A percentile compares a stretch with the other conserved stretches of the same genome.
Evolutionary conservation across 1,140 invertebrate genomes (phyloP).

Genomic region (Neomicropteryx cornuta): DNA sequence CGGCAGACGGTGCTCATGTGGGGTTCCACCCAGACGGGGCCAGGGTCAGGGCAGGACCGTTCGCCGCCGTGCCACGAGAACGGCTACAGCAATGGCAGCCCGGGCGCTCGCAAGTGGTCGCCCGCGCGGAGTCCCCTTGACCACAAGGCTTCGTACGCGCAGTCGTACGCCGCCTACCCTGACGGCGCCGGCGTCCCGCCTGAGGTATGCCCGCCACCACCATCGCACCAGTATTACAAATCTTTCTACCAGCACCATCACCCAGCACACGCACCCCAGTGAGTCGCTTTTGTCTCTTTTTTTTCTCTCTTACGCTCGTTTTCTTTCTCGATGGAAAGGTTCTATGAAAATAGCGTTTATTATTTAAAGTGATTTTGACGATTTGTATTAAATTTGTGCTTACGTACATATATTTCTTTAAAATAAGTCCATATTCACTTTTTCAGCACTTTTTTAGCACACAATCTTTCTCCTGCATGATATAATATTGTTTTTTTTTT

Average conservation of each 20-base stretch:
- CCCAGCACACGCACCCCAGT: constrained; percentile 48
- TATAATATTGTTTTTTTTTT: too few relatives aligned
- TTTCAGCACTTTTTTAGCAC: too few relatives aligned
- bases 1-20: constrained; percentile 82
- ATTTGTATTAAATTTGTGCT: too few relatives aligned
- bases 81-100: not conserved
- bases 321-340: too few relatives aligned
- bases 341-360: too few relatives aligned
- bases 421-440: too few relatives aligned
- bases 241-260: constrained; percentile 56
- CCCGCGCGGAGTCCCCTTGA: constrained; percentile 17
- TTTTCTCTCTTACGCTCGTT: too few relatives aligned
- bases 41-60: constrained; percentile 27
- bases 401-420: too few relatives aligned
- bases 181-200: constrained; percentile 27
- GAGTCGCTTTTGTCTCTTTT: too few relatives aligned
- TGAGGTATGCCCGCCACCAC: constrained; percentile 53
- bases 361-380: too few relatives aligned
- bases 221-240: constrained; percentile 46
- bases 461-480: too few relatives aligned
- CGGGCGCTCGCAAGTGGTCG: constrained; percentile 15
- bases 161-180: constrained; percentile 11
- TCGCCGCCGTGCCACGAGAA: constrained; percentile 20
- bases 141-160: constrained; percentile 12
- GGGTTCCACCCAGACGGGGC: constrained; percentile 43